Evolutionary conservation across 2,888 invertebrate species (phyloP).

Genomic region (Pristionchus japonicus): DNA sequence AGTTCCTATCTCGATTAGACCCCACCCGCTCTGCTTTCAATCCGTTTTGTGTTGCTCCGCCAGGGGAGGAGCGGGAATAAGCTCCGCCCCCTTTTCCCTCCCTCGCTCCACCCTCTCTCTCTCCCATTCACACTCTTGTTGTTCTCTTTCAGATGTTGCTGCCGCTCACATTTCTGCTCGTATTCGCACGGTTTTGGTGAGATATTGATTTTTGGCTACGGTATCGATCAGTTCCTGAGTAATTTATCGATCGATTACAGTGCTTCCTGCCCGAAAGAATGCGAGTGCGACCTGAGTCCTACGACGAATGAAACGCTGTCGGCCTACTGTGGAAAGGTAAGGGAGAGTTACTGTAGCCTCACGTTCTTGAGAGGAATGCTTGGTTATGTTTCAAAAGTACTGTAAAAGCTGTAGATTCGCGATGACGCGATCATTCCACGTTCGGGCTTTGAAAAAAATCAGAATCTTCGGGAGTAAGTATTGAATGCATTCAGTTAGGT

Average conservation of each 20-base stretch:
- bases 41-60: constrained; percentile 6
- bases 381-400: neutral
- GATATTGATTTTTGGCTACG: neutral
- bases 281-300: constrained; percentile 26
- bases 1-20: neutral
- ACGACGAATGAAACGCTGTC: constrained; percentile 4
- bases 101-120: neutral
- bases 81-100: neutral
- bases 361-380: neutral
- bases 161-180: neutral
- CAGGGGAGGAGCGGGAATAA: neutral
- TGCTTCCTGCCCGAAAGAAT: constrained; percentile 20
- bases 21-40: neutral
- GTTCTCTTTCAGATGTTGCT: constrained; percentile 26
- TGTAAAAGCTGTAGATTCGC: no score
- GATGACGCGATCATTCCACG: neutral
- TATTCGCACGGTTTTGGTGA: constrained; percentile 6
- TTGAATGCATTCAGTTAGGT: neutral
- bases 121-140: neutral
- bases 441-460: neutral
- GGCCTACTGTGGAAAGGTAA: constrained; percentile 39
- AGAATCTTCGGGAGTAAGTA: no score
- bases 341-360: neutral
- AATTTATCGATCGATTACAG: constrained; percentile 25
- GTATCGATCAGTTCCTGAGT: neutral